Evolutionary conservation across 2,797 vertebrate genomes (phyloP).

Genomic region (Catostomus latipinnis): DNA sequence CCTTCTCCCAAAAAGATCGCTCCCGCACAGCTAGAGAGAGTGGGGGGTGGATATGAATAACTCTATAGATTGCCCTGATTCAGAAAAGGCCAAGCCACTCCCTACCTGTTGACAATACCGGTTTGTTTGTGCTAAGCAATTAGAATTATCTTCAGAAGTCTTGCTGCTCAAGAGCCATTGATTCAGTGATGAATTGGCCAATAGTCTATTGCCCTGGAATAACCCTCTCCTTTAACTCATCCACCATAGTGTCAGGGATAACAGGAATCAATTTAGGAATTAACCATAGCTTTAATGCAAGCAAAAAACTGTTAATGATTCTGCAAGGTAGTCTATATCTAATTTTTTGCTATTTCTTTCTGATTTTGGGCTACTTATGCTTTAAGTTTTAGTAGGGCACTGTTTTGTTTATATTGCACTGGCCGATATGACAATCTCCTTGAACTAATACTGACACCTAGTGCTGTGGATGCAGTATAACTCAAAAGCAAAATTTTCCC

Average conservation of each 20-base stretch:
- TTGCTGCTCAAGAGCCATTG: constrained; percentile 3
- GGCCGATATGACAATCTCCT: too few species aligned
- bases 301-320: neutral
- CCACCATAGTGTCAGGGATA: neutral
- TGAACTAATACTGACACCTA: too few species aligned
- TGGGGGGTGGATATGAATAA: neutral
- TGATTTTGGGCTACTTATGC: too few species aligned
- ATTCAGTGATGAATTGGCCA: constrained; percentile 28
- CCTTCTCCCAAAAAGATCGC: constrained; percentile 83
- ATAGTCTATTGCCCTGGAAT: constrained; percentile 40
- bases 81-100: constrained; percentile 28
- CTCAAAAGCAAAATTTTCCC: too few species aligned
- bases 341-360: too few species aligned
- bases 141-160: constrained; percentile 18
- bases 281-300: neutral
- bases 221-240: constrained; percentile 22
- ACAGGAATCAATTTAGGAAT: constrained; percentile 6
- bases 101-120: constrained; percentile 31
- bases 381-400: too few species aligned
- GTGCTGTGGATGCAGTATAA: too few species aligned
- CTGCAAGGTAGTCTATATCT: too few species aligned
- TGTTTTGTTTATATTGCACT: too few species aligned
- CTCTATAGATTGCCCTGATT: constrained; percentile 25
- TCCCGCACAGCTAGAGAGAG: constrained; percentile 79
- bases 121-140: constrained; percentile 31